phyloP scores from a whole-genome alignment of 2,797 vertebrate genomes.

The Heteromormyrus szaboi region DNA sequence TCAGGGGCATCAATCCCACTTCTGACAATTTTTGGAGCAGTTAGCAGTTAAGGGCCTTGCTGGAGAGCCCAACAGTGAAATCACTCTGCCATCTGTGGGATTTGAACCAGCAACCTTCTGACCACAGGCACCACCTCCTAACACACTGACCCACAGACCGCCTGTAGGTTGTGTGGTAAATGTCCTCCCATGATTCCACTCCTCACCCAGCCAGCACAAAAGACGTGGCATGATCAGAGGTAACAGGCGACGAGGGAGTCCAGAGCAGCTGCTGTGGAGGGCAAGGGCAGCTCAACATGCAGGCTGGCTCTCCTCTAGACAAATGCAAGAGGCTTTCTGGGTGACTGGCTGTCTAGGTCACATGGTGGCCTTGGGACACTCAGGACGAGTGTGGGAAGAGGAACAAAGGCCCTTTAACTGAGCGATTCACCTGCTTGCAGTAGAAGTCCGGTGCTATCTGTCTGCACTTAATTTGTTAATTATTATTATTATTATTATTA shows the following conservation, averaged over 20 bases:
- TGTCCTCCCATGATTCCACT: not conserved
- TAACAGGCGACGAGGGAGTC: no score
- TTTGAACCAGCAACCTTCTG: not conserved
- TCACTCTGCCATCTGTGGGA: not conserved
- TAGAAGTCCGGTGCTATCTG: not conserved
- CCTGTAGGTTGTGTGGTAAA: not conserved
- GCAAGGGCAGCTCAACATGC: not conserved
- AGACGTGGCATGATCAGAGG: not conserved
- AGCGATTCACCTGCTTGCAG: not conserved
- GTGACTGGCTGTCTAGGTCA: conserved; percentile 58
- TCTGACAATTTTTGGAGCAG: not conserved
- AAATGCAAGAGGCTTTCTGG: conserved; percentile 38
- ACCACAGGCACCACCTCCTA: not conserved
- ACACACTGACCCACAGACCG: not conserved
- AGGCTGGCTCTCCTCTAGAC: not conserved
- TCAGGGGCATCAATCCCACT: not conserved
- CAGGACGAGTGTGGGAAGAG: conserved; percentile 18
- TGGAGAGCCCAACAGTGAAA: not conserved
- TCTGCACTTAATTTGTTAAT: not conserved
- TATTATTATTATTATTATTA: not conserved
- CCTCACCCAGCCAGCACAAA: not conserved
- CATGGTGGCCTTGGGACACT: conserved; percentile 40
- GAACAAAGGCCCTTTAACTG: not conserved
- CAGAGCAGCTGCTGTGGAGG: not conserved
- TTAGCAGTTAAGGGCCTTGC: not conserved